Evolutionary conservation across 1,140 invertebrate genomes (phyloP), one percentile per base, ranked within the genome.

Genomic region (Epicauta chinensis): DNA sequence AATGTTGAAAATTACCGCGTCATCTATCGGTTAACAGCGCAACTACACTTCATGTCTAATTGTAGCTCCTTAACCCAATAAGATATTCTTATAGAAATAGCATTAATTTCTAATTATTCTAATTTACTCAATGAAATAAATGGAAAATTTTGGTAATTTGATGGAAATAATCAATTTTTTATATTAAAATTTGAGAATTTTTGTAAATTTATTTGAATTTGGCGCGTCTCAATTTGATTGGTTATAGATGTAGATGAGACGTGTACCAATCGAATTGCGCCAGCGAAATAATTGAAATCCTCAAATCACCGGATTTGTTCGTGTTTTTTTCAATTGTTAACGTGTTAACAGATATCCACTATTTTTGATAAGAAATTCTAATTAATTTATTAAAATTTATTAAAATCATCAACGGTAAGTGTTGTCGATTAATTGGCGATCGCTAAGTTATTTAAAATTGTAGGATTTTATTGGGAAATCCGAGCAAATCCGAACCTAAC

Each of bases 221-320:
- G 4, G 23, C 23, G 23, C 23, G 7, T 1, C 7, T 23, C 4
- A 5, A 5, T 23, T 7, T 23, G 0, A 23, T 23, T 23, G 23
- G 23, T 23, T 23, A 7, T 23, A 5, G 2, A 7, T 23, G 4
- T 23, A 23, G 7, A 5, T 7, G 32, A 34, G 3, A 66, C 67
- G 67, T 69, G 67, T 61, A 61, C 67, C 64, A 69, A 69, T 69
- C 55, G 58, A 14, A 44, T 11, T 16, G 38, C 62, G 65, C 60
- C 67, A 67, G 62, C 62, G 17, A 55, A 44, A 15, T 34, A 43
- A 36, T 34, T 34, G 32, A 34, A 11, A 11, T 16, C 16, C 31
- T 43, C 17, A 30, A 43, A 15, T 29, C 16, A 13, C 14, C 16
- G 14, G 35, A 10, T 49, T 39, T 49, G 30, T 49, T 39, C n/a